Percentiles rank a stretch among this genome's conserved stretches.
These are phyloP conservation scores for Antigone vipio DNA, from an alignment of 2,113 vertebrate species.

Conservation along the genomic window DNA sequence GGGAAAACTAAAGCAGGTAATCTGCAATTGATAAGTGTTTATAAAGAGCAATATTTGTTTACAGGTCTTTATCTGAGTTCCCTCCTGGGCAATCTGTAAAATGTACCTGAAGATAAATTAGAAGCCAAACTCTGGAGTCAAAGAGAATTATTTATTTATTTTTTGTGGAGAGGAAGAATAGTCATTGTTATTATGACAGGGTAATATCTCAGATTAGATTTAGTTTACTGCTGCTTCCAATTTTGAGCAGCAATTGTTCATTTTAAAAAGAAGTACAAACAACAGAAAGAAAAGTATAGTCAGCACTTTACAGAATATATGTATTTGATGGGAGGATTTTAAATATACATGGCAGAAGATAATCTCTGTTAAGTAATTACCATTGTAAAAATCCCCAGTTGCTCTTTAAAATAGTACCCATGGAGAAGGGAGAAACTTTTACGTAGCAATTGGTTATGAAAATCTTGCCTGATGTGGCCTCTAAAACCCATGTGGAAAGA, in stretches of 20 bases:
- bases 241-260: not conserved
- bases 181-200: not conserved
- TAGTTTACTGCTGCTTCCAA: not conserved
- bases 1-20: not conserved
- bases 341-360: not conserved
- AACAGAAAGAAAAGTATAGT: not conserved
- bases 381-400: accelerated
- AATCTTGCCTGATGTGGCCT: not conserved
- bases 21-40: not conserved
- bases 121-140: not conserved
- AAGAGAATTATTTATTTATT: not conserved
- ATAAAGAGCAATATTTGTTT: not conserved
- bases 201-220: not conserved
- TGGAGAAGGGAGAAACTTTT: not conserved
- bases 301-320: not conserved
- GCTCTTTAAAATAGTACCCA: not conserved
- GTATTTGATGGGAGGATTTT: not conserved
- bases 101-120: not conserved
- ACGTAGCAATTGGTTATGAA: not conserved
- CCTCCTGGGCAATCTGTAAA: not conserved
- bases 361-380: not conserved
- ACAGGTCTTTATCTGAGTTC: not conserved
- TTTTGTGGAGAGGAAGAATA: not conserved
- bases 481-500: not conserved
- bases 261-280: not conserved